Percentiles rank a stretch among this genome's conserved stretches.
These are phyloP conservation scores for Pachyseris speciosa DNA, from an alignment of 64 coral and sea anemone species.

Conservation along the genomic window DNA sequence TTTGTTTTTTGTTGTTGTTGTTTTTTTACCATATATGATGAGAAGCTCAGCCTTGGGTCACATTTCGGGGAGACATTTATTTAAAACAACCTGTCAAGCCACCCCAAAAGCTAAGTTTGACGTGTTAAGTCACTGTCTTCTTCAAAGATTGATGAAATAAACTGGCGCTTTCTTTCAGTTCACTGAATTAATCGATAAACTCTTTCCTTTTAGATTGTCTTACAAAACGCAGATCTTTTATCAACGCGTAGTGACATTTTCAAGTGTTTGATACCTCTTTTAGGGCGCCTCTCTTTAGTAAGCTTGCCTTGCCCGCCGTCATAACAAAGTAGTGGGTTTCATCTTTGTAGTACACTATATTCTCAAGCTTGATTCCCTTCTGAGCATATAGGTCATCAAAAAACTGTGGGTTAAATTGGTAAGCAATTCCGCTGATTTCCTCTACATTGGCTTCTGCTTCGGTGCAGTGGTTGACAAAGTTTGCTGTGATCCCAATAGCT, in stretches of 20 bases:
- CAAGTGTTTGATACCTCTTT: constrained; percentile 64
- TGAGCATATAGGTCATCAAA: constrained; percentile 71
- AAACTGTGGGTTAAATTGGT: constrained; percentile 96
- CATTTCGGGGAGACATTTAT: too few relatives aligned
- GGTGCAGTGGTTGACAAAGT: constrained; percentile 88
- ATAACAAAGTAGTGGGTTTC: constrained; percentile 99
- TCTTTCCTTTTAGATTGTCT: too few relatives aligned
- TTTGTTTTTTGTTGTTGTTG: too few relatives aligned
- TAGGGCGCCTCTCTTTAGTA: constrained; percentile 79
- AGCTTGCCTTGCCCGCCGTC: constrained; percentile 90
- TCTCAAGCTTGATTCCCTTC: constrained; percentile 88
- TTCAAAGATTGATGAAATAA: too few relatives aligned
- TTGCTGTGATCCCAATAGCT: constrained; percentile 93
- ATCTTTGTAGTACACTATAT: constrained; percentile 99
- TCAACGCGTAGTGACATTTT: neutral
- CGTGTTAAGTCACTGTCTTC: too few relatives aligned
- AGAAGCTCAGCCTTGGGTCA: too few relatives aligned
- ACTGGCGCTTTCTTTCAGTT: too few relatives aligned
- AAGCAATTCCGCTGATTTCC: constrained; percentile 95
- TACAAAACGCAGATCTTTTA: too few relatives aligned
- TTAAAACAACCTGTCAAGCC: too few relatives aligned
- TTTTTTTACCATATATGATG: too few relatives aligned
- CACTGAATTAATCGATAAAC: too few relatives aligned
- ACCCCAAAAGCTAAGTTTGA: too few relatives aligned
- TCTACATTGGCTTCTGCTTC: constrained; percentile 89